Conservation (phyloP, 2,888 invertebrate species). For the Strigamia maritima region DNA sequence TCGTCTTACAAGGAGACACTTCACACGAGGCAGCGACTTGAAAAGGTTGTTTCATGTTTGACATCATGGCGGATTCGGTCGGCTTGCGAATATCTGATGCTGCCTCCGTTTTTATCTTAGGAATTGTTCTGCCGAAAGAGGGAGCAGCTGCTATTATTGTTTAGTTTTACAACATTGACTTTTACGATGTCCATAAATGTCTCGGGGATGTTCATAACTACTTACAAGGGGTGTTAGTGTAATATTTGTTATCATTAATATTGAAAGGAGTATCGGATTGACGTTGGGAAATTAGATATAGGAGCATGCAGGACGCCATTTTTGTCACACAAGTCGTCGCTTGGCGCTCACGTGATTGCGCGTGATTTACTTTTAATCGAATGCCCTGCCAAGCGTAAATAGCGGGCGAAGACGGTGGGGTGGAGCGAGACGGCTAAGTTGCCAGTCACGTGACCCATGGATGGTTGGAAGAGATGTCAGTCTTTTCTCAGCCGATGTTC, state of each 20-base stretch:
- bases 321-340: constrained; percentile 31
- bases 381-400: constrained; percentile 28
- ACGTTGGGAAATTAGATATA: background rate
- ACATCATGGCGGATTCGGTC: constrained; percentile 7
- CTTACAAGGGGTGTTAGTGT: background rate
- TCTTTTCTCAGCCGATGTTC: constrained; percentile 31
- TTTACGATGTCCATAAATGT: constrained; percentile 20
- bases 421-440: constrained; percentile 13
- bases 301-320: background rate
- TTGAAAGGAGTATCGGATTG: background rate
- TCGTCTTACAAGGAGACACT: background rate
- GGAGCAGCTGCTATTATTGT: constrained; percentile 24
- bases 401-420: constrained; percentile 22
- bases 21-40: constrained; percentile 22
- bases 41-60: constrained; percentile 33
- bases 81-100: background rate
- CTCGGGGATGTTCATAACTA: background rate
- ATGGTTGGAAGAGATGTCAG: constrained; percentile 28
- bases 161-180: constrained; percentile 32
- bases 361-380: constrained; percentile 36
- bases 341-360: constrained; percentile 33
- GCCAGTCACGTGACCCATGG: constrained; percentile 31
- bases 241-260: constrained; percentile 19
- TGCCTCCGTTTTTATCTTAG: constrained; percentile 1
- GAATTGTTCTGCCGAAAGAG: background rate